phyloP scores from a whole-genome alignment of 2,888 invertebrate species.

The Chironomus riparius region DNA sequence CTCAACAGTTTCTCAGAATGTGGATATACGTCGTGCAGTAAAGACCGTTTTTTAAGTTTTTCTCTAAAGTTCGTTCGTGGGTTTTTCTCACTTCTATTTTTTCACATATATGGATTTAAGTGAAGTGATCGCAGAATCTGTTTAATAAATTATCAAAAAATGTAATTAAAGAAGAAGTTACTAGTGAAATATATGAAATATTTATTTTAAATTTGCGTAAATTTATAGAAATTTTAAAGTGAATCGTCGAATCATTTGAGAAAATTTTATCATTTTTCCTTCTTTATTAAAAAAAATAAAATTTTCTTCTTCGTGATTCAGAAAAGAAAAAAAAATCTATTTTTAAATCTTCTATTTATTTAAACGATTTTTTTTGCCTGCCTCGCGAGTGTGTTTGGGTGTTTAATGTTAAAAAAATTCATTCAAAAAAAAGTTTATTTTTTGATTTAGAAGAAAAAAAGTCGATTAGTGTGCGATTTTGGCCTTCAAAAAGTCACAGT shows the following conservation, averaged over 20 bases:
- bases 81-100: constrained; percentile 1
- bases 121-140: background rate
- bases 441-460: background rate
- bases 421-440: background rate
- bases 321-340: constrained; percentile 19
- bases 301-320: background rate
- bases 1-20: background rate
- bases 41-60: background rate
- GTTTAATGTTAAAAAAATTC: constrained; percentile 17
- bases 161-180: constrained; percentile 3
- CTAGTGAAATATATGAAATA: background rate
- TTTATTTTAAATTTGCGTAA: constrained; percentile 1
- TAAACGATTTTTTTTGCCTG: constrained; percentile 11
- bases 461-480: background rate
- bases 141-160: constrained; percentile 4
- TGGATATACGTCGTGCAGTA: background rate
- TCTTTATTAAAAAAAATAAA: background rate
- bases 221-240: background rate
- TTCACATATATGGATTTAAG: constrained; percentile 18
- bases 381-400: constrained; percentile 19
- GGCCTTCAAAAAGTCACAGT: background rate
- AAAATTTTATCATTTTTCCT: constrained; percentile 26
- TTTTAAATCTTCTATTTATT: constrained; percentile 26
- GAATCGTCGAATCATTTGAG: constrained; percentile 8
- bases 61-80: background rate